Evolutionary conservation across 2,797 vertebrate species (phyloP).

Genomic region (Sylvia borin): DNA sequence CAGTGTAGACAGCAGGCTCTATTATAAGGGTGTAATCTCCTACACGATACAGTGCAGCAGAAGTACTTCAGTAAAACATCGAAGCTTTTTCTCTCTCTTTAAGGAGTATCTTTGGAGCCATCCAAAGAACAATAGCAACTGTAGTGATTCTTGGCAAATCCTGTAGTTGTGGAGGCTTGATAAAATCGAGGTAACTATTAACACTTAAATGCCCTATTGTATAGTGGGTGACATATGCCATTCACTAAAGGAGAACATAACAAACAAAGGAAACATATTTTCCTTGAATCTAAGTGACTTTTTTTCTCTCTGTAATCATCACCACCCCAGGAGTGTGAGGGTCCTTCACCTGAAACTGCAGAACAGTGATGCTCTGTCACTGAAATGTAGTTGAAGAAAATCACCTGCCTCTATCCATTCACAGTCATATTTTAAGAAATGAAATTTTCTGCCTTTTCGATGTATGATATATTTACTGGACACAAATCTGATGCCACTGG

Average conservation of each 20-base stretch:
- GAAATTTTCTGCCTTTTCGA: neutral
- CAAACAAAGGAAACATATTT: neutral
- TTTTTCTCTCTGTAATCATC: neutral
- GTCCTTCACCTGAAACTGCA: neutral
- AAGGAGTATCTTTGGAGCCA: neutral
- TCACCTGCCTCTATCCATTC: neutral
- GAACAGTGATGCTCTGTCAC: neutral
- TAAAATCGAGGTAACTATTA: neutral
- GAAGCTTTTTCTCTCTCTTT: neutral
- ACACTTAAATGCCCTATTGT: neutral
- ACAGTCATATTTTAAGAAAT: neutral
- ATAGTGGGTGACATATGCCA: neutral
- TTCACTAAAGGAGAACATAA: neutral
- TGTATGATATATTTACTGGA: neutral
- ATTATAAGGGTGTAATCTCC: neutral
- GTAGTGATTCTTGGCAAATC: neutral
- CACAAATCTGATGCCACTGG: neutral
- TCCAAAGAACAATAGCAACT: neutral
- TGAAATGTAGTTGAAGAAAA: neutral
- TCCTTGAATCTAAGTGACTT: neutral
- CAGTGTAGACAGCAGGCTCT: neutral
- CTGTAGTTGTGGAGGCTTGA: neutral
- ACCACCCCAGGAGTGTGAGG: neutral
- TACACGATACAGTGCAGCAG: accelerated
- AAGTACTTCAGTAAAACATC: neutral